Evolutionary conservation across 2,113 vertebrate genomes (phyloP), one percentile per base, ranked within the genome.

Genomic region (Buteo buteo): DNA sequence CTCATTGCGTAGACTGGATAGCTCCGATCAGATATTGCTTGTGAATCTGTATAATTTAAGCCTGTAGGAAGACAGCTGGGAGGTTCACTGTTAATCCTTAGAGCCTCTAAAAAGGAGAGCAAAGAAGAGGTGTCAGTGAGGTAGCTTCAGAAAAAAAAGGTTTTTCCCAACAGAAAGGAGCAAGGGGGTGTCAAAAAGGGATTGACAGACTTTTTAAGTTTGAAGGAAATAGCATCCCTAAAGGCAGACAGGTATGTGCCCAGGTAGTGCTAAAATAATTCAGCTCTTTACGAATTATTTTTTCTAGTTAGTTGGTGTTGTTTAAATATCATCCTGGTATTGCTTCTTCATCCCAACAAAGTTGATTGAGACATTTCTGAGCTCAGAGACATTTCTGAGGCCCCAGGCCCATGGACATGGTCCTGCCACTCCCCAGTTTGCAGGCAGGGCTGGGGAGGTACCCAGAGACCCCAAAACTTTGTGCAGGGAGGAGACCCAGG

Each of bases 391-490:
- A 7, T n/a, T 65, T 85, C 32, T 57, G 73, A 88, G n/a, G 6
- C 24, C 31, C 38, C 9, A 36, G 24, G 52, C 42, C 32, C 0
- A 0, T 26, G 20, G 58, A 77, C 7, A 6, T 16, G 6, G 16
- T 64, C n/a, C 72, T 76, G 45, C 21, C 2, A 0, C 31, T n/a
- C 58, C 4, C 20, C n/a, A 81, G 47, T 12, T 47, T 9, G 5
- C 21, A 29, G 64, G 10, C 40, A 16, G 31, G 77, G 69, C 31
- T 64, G 44, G 15, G 25, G 62, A 86, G 29, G 42, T 40, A 71
- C 45, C 40, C 6, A 8, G 52, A 62, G 12, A 57, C 34, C 13
- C 76, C 44, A 42, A 42, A 76, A 6, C 22, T 76, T 31, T 32
- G 31, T 19, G 57, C 36, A 38, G 34, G 36, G 20, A 70, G 22